phyloP scores from a whole-genome alignment of 1,140 invertebrate genomes.

The Cherax destructor region DNA sequence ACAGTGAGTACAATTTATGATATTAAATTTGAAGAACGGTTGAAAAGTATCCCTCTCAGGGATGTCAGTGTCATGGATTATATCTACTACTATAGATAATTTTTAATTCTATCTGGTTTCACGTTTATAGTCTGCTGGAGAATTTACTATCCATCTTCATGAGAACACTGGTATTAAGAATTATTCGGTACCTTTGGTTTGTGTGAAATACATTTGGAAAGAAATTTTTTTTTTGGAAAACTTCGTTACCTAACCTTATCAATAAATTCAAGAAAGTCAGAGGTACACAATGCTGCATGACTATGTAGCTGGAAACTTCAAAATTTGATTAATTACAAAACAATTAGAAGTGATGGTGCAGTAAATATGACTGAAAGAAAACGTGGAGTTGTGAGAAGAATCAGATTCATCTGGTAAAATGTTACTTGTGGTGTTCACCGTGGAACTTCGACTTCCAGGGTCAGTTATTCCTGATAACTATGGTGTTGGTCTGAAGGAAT shows the following conservation, averaged over 20 bases:
- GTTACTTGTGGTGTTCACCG: conserved; percentile 19
- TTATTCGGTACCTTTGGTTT: background rate
- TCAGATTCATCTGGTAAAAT: conserved; percentile 21
- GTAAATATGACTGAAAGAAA: background rate
- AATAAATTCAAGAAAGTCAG: background rate
- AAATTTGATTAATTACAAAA: background rate
- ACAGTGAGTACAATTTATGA: conserved; percentile 17
- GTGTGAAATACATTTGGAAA: conserved; percentile 26
- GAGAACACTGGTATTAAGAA: conserved; percentile 14
- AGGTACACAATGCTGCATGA: background rate
- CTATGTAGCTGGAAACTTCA: background rate
- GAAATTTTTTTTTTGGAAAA: conserved; percentile 31
- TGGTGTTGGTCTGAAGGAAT: background rate
- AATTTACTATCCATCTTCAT: conserved; percentile 18
- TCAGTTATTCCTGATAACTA: conserved; percentile 14
- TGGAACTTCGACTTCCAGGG: background rate
- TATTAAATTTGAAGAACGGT: conserved; percentile 3
- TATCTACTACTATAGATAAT: conserved; percentile 7
- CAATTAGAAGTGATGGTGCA: conserved; percentile 8
- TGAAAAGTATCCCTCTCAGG: conserved; percentile 32
- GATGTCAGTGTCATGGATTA: conserved; percentile 21
- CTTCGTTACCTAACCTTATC: conserved; percentile 7
- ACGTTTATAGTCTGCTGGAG: conserved; percentile 31
- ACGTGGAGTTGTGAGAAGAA: conserved; percentile 21
- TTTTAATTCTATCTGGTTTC: conserved; percentile 27